A percentile compares a stretch with the other conserved stretches of the same genome.
phyloP scores from a whole-genome alignment of 2,888 invertebrate genomes.

The Athalia rosae region DNA sequence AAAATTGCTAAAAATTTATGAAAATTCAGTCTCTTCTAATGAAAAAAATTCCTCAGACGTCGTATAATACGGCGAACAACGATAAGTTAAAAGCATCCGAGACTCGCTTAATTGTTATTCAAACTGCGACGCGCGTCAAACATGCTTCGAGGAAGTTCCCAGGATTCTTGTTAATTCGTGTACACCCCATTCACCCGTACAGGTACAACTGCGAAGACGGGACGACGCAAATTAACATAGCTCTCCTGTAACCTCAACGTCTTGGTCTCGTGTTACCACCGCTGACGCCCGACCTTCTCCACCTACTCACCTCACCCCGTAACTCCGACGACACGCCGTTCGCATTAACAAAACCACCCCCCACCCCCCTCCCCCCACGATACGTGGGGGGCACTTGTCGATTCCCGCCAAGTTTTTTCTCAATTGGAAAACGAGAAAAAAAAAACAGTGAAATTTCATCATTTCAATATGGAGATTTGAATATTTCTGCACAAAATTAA shows the following conservation, averaged over 20 bases:
- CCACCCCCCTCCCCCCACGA: neutral
- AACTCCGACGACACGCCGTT: slow-evolving; percentile 7
- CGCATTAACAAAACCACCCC: neutral
- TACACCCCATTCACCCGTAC: too few species aligned
- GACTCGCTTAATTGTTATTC: slow-evolving; percentile 31
- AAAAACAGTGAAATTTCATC: too few species aligned
- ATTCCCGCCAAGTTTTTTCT: too few species aligned
- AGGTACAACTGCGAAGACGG: slow-evolving; percentile 18
- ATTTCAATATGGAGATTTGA: too few species aligned
- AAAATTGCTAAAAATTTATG: too few species aligned
- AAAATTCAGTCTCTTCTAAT: too few species aligned
- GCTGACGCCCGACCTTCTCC: slow-evolving; percentile 26
- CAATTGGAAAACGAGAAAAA: too few species aligned
- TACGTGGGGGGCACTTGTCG: neutral
- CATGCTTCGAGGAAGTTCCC: slow-evolving; percentile 26
- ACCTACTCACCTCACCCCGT: neutral
- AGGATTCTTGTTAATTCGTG: slow-evolving; percentile 38
- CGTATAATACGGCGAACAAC: neutral
- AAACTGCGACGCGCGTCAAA: slow-evolving; percentile 19
- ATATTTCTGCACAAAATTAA: too few species aligned
- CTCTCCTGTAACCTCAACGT: slow-evolving; percentile 24
- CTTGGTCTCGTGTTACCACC: slow-evolving; percentile 24
- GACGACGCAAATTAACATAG: slow-evolving; percentile 44
- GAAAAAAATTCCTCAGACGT: neutral
- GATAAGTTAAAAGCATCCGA: neutral